Base-by-base conservation (phyloP, 2,888 invertebrate species). In the Eulithis testata region DNA sequence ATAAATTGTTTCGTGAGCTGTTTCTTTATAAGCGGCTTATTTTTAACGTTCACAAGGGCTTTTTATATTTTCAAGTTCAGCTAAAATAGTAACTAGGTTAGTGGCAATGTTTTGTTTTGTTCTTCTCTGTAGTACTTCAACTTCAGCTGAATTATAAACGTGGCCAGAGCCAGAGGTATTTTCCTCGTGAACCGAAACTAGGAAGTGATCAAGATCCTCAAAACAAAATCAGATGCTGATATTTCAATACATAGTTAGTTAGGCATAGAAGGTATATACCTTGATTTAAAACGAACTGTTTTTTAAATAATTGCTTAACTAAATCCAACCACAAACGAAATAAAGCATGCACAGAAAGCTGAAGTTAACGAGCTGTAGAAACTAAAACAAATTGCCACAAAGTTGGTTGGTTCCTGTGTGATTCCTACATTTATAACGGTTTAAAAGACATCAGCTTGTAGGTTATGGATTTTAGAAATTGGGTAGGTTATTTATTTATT, bases 1-100 rank as follows among this genome's bases (percentile, higher is more conserved):
- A 72, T 73, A 75, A 76, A 79, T 79, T 76, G 73, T 76, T 76
- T 71, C 70, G 43, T 56, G 43, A 66, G 43, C 40, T 70, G 49
- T 69, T 70, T 66, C 72, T 67, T 27, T 65, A 47, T 55, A 55
- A 31, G 51, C 43, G 45, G 56, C 56, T 63, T 63, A 63, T 57
- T 51, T 45, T 50, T 36, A 62, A 56, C 44, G 51, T 52, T 44
- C 12, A 51, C 14, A 56, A 49, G 31, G 27, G n/a, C 44, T 36
- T 60, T 31, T 45, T 36, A 21, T 60, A 50, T 44, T 12, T 55
- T n/a, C 43, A 59, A 44, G 59, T 36, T 52, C n/a, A 59, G 43
- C 11, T 36, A 44, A 27, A 43, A 58, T 27, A 47, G 43, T 27
- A 21, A 21, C 21, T 21, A 51, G n/a, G 5, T 40, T 40, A 31